A percentile compares a stretch with the other conserved stretches of the same genome.
Conservation (phyloP, 2,113 vertebrate species). For the Budorcas taxicolor region DNA sequence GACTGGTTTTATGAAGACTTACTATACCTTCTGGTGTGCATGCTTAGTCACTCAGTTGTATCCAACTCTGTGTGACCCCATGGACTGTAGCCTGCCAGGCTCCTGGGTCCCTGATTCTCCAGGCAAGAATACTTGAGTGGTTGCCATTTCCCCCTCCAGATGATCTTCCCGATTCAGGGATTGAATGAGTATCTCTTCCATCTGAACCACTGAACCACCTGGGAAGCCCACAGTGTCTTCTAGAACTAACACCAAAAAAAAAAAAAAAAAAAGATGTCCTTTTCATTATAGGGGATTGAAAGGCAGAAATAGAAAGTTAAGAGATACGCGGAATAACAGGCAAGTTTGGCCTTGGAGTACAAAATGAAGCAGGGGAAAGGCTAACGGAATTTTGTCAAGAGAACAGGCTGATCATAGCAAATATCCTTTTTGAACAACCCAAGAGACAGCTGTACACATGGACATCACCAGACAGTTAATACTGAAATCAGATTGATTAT, state of each 20-base stretch:
- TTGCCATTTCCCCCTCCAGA: not conserved
- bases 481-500: not conserved
- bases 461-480: not conserved
- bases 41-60: not conserved
- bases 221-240: not conserved
- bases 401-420: not conserved
- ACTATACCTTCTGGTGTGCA: not conserved
- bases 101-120: not conserved
- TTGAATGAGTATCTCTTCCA: not conserved
- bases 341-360: not conserved
- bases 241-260: not conserved
- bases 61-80: not conserved
- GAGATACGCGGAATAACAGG: rapidly evolving
- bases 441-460: not conserved
- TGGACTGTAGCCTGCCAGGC: not conserved
- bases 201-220: not conserved
- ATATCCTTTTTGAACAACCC: not conserved
- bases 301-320: not conserved
- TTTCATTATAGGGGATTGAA: not conserved
- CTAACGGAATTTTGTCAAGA: not conserved
- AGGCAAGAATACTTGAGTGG: not conserved
- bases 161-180: not conserved
- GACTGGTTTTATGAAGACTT: not conserved
- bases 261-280: not conserved
- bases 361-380: not conserved